A percentile compares a stretch with the other conserved stretches of the same genome.
Evolutionary conservation across 1,140 invertebrate species (phyloP).

Genomic region (Papilio polytes): DNA sequence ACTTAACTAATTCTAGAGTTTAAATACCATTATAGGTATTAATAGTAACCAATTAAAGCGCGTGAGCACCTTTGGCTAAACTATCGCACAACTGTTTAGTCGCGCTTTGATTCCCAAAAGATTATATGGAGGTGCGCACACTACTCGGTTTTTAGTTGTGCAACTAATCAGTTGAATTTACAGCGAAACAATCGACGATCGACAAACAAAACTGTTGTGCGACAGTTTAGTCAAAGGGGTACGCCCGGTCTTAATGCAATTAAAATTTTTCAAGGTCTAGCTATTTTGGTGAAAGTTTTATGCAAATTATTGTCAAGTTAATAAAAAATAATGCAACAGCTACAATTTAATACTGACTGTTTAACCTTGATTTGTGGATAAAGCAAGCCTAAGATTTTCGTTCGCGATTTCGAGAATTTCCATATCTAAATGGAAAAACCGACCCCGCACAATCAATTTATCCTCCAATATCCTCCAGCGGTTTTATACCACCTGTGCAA

Average conservation of each 20-base stretch:
- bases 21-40: too few species aligned
- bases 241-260: background rate
- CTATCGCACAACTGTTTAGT: too few species aligned
- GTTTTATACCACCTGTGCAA: slow-evolving; percentile 82
- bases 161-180: too few species aligned
- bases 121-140: too few species aligned
- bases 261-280: background rate
- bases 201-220: too few species aligned
- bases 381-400: slow-evolving; percentile 81
- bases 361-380: slow-evolving; percentile 76
- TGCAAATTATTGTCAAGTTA: slow-evolving; percentile 2
- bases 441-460: slow-evolving; percentile 83
- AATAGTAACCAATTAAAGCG: too few species aligned
- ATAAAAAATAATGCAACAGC: slow-evolving; percentile 28
- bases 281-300: background rate
- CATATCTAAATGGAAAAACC: slow-evolving; percentile 83
- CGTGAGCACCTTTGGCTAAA: too few species aligned
- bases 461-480: slow-evolving; percentile 81
- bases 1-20: too few species aligned
- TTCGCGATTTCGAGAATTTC: slow-evolving; percentile 82
- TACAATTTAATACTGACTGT: slow-evolving; percentile 38
- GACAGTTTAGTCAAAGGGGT: too few species aligned
- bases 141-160: too few species aligned
- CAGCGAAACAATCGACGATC: too few species aligned
- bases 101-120: too few species aligned